Evolutionary conservation across 1,140 invertebrate genomes (phyloP).

Genomic region (Philotrypesis tridentata): DNA sequence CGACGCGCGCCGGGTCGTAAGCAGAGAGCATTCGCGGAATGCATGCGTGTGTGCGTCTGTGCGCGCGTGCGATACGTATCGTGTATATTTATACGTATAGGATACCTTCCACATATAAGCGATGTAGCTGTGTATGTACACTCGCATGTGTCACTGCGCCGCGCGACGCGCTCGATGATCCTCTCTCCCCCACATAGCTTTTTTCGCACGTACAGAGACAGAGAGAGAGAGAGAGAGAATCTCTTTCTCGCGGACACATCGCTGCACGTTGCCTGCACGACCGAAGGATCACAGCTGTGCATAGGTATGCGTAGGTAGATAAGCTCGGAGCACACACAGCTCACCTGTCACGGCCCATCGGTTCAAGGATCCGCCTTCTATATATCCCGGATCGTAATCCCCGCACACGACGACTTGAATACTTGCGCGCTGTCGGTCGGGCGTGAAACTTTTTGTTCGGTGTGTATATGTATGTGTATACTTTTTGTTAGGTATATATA

Average conservation of each 20-base stretch:
- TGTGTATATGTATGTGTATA: too few relatives aligned
- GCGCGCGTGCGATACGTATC: too few relatives aligned
- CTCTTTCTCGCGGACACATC: not conserved
- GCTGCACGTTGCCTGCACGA: too few relatives aligned
- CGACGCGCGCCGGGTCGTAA: not conserved
- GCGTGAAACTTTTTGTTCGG: constrained; percentile 55
- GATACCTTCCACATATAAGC: too few relatives aligned
- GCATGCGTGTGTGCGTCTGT: not conserved
- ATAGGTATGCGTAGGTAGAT: too few relatives aligned
- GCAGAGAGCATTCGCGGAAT: not conserved
- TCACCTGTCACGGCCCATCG: not conserved
- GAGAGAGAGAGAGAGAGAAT: too few relatives aligned
- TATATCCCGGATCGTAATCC: not conserved
- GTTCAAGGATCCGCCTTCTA: not conserved
- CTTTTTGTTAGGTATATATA: too few relatives aligned
- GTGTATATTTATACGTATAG: too few relatives aligned
- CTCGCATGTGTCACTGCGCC: not conserved
- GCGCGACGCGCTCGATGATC: not conserved
- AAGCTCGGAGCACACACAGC: too few relatives aligned
- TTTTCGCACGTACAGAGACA: too few relatives aligned
- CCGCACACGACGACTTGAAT: too few relatives aligned
- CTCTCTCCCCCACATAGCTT: not conserved
- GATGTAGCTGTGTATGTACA: not conserved
- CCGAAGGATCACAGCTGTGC: too few relatives aligned
- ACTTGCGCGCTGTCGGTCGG: constrained; percentile 52